Percentiles rank a stretch among this genome's conserved stretches.
Evolutionary conservation across 2,113 vertebrate species (phyloP).

Genomic region (Aythya baeri): DNA sequence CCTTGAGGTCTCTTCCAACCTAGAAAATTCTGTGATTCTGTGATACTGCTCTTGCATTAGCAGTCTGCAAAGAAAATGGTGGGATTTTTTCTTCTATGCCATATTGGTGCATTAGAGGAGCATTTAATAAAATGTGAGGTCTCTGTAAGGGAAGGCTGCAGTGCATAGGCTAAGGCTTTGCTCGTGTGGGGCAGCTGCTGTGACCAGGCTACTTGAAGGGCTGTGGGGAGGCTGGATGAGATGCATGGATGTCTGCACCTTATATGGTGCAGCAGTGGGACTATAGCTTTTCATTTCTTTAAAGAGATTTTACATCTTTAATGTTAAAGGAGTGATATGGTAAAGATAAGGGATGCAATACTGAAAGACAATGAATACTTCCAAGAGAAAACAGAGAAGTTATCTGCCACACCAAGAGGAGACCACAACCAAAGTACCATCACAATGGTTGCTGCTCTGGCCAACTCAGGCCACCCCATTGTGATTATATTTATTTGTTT

Average conservation of each 20-base stretch:
- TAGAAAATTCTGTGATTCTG: no score
- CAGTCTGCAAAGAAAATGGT: not conserved
- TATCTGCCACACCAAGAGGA: accelerated
- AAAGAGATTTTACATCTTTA: not conserved
- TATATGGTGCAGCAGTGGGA: accelerated
- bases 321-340: not conserved
- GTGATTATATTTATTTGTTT: not conserved
- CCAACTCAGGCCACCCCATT: not conserved
- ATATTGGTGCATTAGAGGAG: not conserved
- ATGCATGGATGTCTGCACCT: accelerated
- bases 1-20: no score
- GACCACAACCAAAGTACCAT: not conserved
- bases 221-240: not conserved
- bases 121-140: not conserved
- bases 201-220: accelerated
- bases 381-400: not conserved
- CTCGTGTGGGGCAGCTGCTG: not conserved
- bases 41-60: not conserved
- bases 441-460: not conserved
- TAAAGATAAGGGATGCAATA: not conserved
- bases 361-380: not conserved
- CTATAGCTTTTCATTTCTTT: not conserved
- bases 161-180: accelerated
- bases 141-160: not conserved
- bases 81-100: not conserved